A percentile compares a stretch with the other conserved stretches of the same genome.
phyloP scores from a whole-genome alignment of 2,113 vertebrate genomes.

The Polypterus bichir region DNA sequence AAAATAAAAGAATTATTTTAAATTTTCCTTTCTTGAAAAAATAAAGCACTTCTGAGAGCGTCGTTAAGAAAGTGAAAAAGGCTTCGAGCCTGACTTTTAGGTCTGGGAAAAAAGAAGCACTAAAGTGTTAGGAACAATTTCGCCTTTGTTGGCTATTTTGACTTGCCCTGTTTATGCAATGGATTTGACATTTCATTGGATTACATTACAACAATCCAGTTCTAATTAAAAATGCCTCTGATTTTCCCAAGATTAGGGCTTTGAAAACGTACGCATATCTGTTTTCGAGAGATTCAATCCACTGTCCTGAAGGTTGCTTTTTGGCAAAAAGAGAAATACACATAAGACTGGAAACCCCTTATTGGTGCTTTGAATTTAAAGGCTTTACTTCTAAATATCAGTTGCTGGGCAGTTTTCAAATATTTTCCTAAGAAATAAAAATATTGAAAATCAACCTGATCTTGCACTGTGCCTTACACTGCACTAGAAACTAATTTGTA shows the following conservation, averaged over 20 bases:
- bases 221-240: constrained; percentile 57
- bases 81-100: neutral
- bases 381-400: neutral
- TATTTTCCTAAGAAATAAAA: no score
- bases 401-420: no score
- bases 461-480: no score
- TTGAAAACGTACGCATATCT: constrained; percentile 29
- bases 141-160: constrained; percentile 36
- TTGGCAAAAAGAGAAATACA: constrained; percentile 4
- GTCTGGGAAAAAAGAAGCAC: constrained; percentile 27
- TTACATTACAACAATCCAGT: constrained; percentile 45
- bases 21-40: no score
- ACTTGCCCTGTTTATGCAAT: constrained; percentile 30
- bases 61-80: neutral
- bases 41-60: no score
- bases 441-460: no score
- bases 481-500: no score
- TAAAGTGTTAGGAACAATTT: constrained; percentile 33
- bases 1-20: no score
- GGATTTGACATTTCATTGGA: constrained; percentile 41
- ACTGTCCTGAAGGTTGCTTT: constrained; percentile 19
- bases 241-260: constrained; percentile 44
- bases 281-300: constrained; percentile 33
- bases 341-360: neutral
- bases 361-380: neutral